phyloP scores from a whole-genome alignment of 2,888 invertebrate species.

The Agrotis ipsilon region DNA sequence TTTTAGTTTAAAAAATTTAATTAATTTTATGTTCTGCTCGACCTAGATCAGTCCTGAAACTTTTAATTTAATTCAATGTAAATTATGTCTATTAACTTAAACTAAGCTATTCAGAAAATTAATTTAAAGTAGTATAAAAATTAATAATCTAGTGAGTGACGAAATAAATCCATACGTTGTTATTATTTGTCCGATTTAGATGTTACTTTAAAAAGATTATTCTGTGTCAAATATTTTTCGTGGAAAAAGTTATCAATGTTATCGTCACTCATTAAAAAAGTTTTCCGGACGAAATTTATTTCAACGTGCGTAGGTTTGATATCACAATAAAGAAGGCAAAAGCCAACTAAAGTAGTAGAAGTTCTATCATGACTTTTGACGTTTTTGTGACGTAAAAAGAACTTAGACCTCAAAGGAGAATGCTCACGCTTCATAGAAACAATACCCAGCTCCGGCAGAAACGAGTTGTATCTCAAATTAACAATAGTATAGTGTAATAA shows the following conservation, averaged over 20 bases:
- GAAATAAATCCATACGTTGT: neutral
- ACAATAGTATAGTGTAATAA: too few species aligned
- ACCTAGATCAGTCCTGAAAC: slow-evolving; percentile 12
- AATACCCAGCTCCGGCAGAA: too few species aligned
- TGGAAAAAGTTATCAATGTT: neutral
- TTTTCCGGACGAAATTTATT: too few species aligned
- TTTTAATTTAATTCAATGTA: slow-evolving; percentile 12
- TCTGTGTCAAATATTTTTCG: neutral
- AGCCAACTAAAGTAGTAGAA: too few species aligned
- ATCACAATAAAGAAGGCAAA: too few species aligned
- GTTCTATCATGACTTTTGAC: too few species aligned
- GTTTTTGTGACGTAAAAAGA: too few species aligned
- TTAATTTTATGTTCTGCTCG: slow-evolving; percentile 2
- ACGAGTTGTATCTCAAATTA: too few species aligned
- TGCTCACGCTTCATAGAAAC: too few species aligned
- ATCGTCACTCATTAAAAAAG: neutral
- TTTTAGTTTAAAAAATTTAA: slow-evolving; percentile 21
- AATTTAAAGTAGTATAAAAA: neutral
- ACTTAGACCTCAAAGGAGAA: too few species aligned
- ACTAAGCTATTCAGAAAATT: neutral
- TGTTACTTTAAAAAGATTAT: neutral
- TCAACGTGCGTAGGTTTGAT: too few species aligned
- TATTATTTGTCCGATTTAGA: neutral
- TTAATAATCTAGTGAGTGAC: slow-evolving; percentile 1
- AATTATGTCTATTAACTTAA: neutral